Conservation (phyloP, 2,797 vertebrate species). For the Moxostoma hubbsi region DNA sequence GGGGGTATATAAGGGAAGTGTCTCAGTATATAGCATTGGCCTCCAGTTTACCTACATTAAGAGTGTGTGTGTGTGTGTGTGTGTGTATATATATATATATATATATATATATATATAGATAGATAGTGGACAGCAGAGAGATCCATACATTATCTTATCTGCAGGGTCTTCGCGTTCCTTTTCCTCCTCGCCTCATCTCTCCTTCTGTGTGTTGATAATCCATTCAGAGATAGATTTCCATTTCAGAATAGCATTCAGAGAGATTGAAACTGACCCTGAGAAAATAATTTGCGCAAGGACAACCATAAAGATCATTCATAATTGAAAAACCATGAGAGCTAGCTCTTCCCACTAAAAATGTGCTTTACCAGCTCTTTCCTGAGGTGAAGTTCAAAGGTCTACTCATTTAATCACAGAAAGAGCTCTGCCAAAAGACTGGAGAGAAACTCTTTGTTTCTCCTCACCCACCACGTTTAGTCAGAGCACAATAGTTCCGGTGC, state of each 20-base stretch:
- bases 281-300: background rate
- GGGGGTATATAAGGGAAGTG: too few species aligned
- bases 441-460: conserved; percentile 18
- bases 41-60: background rate
- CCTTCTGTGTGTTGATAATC: conserved; percentile 12
- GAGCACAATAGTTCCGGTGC: conserved; percentile 25
- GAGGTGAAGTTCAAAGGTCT: conserved; percentile 40
- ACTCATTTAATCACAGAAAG: conserved; percentile 9
- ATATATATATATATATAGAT: too few species aligned
- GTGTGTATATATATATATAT: background rate
- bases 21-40: too few species aligned
- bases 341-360: conserved; percentile 10
- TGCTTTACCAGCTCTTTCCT: background rate
- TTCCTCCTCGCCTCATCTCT: conserved; percentile 3
- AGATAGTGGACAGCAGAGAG: background rate
- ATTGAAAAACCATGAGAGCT: conserved; percentile 30
- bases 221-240: conserved; percentile 1
- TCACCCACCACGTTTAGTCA: conserved; percentile 15
- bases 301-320: conserved; percentile 21
- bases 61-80: too few species aligned
- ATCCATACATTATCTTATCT: conserved; percentile 34
- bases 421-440: conserved; percentile 1
- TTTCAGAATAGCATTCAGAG: conserved; percentile 8
- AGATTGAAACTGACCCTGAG: conserved; percentile 21
- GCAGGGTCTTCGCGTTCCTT: background rate